Percentiles rank a stretch among this genome's conserved stretches.
These are phyloP conservation scores for Rotaria sp. DNA, from an alignment of 2,888 invertebrate genomes.

Conservation along the genomic window DNA sequence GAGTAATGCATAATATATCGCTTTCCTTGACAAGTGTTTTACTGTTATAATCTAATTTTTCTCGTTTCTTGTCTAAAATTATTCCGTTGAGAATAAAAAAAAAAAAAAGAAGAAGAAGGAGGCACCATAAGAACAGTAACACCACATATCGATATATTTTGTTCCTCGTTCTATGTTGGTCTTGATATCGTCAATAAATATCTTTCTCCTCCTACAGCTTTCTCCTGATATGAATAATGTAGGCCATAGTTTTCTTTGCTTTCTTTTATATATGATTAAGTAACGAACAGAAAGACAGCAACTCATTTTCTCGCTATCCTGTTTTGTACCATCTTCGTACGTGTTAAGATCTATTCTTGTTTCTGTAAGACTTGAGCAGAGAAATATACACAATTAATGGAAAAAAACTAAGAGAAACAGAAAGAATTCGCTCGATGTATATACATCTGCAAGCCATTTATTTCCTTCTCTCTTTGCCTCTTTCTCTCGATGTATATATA, in stretches of 20 bases:
- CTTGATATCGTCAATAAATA: slow-evolving; percentile 6
- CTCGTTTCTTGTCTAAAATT: not conserved
- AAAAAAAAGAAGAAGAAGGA: no score
- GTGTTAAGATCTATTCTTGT: slow-evolving; percentile 22
- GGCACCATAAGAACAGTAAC: not conserved
- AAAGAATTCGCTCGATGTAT: not conserved
- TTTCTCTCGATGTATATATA: not conserved
- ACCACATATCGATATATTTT: not conserved
- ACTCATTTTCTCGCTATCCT: not conserved
- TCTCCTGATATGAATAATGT: not conserved
- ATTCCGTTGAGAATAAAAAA: not conserved
- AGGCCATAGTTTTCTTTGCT: not conserved
- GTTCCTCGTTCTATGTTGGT: not conserved
- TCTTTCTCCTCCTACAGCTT: not conserved
- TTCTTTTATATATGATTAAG: not conserved
- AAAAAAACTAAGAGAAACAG: not conserved
- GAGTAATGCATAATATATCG: no score
- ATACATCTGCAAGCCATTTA: not conserved
- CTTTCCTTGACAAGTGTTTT: not conserved
- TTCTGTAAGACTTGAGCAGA: not conserved
- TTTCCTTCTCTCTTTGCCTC: not conserved
- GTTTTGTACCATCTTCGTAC: not conserved
- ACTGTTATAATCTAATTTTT: not conserved
- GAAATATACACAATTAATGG: not conserved
- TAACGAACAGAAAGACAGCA: not conserved